Percentiles rank a stretch among this genome's conserved stretches.
phyloP scores from a whole-genome alignment of 2,113 vertebrate genomes.

The Microcebus tavaratra region DNA sequence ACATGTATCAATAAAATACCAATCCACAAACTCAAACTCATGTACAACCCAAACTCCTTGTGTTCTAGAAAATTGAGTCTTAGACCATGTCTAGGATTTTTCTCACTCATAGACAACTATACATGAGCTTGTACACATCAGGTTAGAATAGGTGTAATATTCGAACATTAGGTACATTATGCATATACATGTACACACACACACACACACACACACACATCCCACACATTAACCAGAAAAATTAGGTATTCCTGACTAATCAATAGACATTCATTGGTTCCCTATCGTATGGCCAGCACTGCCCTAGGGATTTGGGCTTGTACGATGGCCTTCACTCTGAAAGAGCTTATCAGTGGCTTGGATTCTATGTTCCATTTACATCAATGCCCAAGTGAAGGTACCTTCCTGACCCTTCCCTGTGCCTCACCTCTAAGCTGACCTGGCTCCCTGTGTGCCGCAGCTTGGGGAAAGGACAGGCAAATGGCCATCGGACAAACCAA shows the following conservation, averaged over 20 bases:
- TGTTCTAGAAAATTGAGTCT: background rate
- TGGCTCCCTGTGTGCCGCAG: background rate
- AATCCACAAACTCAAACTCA: background rate
- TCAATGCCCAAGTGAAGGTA: background rate
- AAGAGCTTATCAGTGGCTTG: background rate
- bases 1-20: background rate
- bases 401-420: background rate
- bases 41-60: background rate
- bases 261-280: background rate
- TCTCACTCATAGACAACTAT: background rate
- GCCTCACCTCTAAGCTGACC: background rate
- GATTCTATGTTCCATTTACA: background rate
- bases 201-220: no score
- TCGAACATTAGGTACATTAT: background rate
- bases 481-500: background rate
- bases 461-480: background rate
- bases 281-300: background rate
- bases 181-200: background rate
- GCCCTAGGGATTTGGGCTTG: no score
- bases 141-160: background rate
- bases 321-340: background rate
- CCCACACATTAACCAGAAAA: background rate
- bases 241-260: background rate
- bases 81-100: background rate
- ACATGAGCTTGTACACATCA: background rate